Evolutionary conservation across 2,888 invertebrate genomes (phyloP).

Genomic region (Leptinotarsa tumamoca): DNA sequence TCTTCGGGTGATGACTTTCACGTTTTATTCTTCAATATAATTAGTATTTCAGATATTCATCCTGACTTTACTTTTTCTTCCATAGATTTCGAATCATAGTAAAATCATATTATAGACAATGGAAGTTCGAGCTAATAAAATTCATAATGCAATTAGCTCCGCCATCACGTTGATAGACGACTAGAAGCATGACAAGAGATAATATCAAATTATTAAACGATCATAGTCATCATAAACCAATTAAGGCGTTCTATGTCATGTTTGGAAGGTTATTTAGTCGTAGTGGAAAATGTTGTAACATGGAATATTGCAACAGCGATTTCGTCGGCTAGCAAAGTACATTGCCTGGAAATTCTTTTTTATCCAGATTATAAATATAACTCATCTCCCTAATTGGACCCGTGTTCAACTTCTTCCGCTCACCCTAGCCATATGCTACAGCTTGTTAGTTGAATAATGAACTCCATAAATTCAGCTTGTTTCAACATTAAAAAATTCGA

Average conservation of each 20-base stretch:
- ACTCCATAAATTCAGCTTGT: conserved; percentile 60
- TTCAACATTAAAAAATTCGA: conserved; percentile 52
- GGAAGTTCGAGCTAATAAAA: too few species aligned
- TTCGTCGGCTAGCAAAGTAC: conserved; percentile 48
- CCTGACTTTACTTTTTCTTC: too few species aligned
- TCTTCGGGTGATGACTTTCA: too few species aligned
- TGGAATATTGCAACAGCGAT: conserved; percentile 51
- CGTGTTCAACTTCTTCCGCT: conserved; percentile 45
- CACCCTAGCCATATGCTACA: conserved; percentile 54
- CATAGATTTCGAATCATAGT: too few species aligned
- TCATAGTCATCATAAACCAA: conserved; percentile 9
- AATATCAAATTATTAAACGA: neutral
- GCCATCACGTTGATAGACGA: neutral
- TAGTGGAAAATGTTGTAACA: conserved; percentile 28
- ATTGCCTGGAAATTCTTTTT: conserved; percentile 52
- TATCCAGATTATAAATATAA: conserved; percentile 54
- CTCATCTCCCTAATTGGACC: conserved; percentile 50
- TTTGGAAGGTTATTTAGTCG: neutral
- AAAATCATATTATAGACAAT: too few species aligned
- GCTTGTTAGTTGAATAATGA: conserved; percentile 60
- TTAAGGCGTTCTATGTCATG: neutral
- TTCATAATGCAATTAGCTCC: neutral
- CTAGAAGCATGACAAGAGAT: neutral
- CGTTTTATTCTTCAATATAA: too few species aligned
- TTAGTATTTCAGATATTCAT: too few species aligned